Evolutionary conservation across 1,140 invertebrate genomes (phyloP).

Genomic region (Araneus ventricosus): DNA sequence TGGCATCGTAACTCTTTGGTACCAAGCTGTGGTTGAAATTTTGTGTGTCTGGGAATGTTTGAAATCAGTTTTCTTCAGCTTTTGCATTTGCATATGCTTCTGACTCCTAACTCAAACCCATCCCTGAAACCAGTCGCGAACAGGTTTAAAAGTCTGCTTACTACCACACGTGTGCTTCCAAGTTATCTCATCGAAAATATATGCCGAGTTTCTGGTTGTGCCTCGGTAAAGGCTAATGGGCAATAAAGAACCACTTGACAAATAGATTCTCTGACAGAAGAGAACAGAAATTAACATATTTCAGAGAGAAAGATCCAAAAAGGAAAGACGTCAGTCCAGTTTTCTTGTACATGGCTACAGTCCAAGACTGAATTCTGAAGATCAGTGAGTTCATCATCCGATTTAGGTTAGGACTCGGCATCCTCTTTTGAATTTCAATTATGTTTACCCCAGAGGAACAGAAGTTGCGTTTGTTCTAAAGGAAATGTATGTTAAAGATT

Average conservation of each 20-base stretch:
- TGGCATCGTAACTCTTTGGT: too few species aligned
- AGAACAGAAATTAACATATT: conserved; percentile 34
- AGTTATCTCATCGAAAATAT: conserved; percentile 34
- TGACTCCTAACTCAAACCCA: not conserved
- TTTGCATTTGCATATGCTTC: not conserved
- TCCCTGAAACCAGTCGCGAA: not conserved
- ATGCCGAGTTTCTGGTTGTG: conserved; percentile 16
- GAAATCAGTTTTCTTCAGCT: not conserved
- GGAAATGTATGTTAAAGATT: too few species aligned
- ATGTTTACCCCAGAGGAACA: not conserved
- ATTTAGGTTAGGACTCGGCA: not conserved
- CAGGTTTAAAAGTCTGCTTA: not conserved
- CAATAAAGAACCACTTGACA: conserved; percentile 28
- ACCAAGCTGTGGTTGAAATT: not conserved
- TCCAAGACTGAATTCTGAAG: not conserved
- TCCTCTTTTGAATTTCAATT: not conserved
- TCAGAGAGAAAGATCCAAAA: not conserved
- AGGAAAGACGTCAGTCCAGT: conserved; percentile 13
- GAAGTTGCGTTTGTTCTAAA: too few species aligned
- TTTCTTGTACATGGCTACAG: not conserved
- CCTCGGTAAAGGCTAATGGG: not conserved
- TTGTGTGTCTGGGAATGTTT: not conserved
- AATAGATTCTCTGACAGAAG: conserved; percentile 11
- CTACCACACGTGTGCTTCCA: not conserved
- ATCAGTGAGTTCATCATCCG: conserved; percentile 16